Percentiles rank a stretch among this genome's conserved stretches.
Conservation (phyloP, 2,113 vertebrate genomes). For the Malurus elegans region DNA sequence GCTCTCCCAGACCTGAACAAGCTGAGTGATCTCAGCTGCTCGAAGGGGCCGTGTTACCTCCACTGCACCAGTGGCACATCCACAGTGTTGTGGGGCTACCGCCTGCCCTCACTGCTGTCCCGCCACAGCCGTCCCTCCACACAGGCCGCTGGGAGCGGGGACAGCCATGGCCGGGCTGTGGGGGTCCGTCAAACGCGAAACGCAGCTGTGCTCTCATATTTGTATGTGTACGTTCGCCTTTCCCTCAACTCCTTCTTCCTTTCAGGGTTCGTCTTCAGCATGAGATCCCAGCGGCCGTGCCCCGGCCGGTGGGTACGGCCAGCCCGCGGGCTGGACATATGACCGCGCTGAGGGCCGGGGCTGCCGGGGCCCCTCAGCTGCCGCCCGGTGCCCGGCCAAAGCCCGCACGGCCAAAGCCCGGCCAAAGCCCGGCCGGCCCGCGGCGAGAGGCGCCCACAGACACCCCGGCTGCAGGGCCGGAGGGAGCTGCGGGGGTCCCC, state of each 20-base stretch:
- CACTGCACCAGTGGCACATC: fast-evolving
- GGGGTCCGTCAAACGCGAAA: fast-evolving
- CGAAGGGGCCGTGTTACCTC: fast-evolving
- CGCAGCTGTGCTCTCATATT: fast-evolving
- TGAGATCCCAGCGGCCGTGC: fast-evolving
- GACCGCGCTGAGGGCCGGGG: background rate
- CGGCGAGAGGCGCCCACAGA: background rate
- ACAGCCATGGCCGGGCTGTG: background rate
- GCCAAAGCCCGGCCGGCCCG: background rate
- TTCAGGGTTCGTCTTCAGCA: background rate
- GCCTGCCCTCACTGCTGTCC: fast-evolving
- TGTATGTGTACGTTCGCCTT: fast-evolving
- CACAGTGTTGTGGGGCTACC: fast-evolving
- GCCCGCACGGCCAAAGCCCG: background rate
- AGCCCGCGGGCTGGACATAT: background rate
- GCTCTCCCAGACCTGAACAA: background rate
- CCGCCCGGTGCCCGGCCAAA: fast-evolving
- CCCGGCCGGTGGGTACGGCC: background rate
- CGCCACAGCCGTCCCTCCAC: fast-evolving
- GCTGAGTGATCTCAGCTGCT: background rate
- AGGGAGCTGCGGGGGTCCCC: fast-evolving
- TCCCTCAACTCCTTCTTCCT: background rate
- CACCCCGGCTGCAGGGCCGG: background rate
- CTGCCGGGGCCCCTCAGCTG: background rate
- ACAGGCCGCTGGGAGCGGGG: fast-evolving